Evolutionary conservation across 2,888 invertebrate genomes (phyloP).

Genomic region (Lithophane ornitopus): DNA sequence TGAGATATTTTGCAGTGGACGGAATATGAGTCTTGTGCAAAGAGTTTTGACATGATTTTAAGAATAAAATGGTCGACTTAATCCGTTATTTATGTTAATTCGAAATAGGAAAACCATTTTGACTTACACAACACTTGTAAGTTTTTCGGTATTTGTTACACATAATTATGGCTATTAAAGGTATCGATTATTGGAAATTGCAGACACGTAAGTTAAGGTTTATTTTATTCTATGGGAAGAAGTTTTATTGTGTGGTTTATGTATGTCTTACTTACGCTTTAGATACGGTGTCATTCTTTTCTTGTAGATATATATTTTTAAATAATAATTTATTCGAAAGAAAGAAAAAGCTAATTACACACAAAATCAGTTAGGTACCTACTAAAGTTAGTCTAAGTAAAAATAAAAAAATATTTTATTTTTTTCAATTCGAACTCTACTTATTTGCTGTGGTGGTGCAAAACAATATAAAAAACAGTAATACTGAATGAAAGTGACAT

Average conservation of each 20-base stretch:
- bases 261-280: too few species aligned
- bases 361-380: too few species aligned
- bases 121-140: too few species aligned
- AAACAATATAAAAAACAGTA: neutral
- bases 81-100: neutral
- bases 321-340: neutral
- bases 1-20: constrained; percentile 30
- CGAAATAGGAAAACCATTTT: neutral
- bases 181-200: neutral
- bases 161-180: too few species aligned
- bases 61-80: constrained; percentile 13
- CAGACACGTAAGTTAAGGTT: too few species aligned
- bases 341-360: neutral
- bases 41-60: constrained; percentile 19
- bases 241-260: too few species aligned
- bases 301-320: neutral
- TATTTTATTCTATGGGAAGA: neutral
- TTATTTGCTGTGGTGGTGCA: neutral
- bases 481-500: neutral
- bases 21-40: constrained; percentile 2
- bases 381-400: neutral
- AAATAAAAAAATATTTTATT: too few species aligned
- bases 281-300: neutral
- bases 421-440: too few species aligned
- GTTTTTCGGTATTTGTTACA: neutral